phyloP scores from a whole-genome alignment of 2,888 invertebrate species.

The Cantharis rustica region DNA sequence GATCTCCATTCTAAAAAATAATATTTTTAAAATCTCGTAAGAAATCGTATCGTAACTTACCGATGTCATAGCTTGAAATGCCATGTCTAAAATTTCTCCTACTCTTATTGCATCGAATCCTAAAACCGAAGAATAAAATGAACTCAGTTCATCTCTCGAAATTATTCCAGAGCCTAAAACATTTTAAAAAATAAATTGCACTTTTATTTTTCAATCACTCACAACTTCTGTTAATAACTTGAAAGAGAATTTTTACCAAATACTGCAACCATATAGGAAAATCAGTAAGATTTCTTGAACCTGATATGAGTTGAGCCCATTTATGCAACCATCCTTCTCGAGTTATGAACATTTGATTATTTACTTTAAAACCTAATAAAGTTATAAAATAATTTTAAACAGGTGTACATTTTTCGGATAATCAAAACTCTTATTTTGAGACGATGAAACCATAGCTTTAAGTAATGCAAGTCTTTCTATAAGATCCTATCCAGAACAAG shows the following conservation, averaged over 20 bases:
- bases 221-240: slow-evolving; percentile 72
- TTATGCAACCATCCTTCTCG: slow-evolving; percentile 73
- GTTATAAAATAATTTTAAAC: not conserved
- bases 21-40: not conserved
- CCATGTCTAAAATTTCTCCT: slow-evolving; percentile 69
- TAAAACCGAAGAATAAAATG: slow-evolving; percentile 74
- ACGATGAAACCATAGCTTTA: no score
- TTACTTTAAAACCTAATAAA: slow-evolving; percentile 50
- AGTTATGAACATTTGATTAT: slow-evolving; percentile 59
- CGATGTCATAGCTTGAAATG: slow-evolving; percentile 74
- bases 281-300: slow-evolving; percentile 62
- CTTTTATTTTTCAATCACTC: slow-evolving; percentile 42
- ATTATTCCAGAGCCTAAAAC: slow-evolving; percentile 67
- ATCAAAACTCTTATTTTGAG: not conserved
- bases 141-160: slow-evolving; percentile 67
- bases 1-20: slow-evolving; percentile 68
- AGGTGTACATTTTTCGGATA: not conserved
- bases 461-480: no score
- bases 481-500: no score
- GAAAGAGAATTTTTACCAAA: slow-evolving; percentile 72
- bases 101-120: slow-evolving; percentile 66
- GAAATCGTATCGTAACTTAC: slow-evolving; percentile 57
- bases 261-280: slow-evolving; percentile 77
- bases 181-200: slow-evolving; percentile 34
- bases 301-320: slow-evolving; percentile 66